Conservation (phyloP, 2,113 vertebrate genomes). For the Chelonoidis abingdonii region DNA sequence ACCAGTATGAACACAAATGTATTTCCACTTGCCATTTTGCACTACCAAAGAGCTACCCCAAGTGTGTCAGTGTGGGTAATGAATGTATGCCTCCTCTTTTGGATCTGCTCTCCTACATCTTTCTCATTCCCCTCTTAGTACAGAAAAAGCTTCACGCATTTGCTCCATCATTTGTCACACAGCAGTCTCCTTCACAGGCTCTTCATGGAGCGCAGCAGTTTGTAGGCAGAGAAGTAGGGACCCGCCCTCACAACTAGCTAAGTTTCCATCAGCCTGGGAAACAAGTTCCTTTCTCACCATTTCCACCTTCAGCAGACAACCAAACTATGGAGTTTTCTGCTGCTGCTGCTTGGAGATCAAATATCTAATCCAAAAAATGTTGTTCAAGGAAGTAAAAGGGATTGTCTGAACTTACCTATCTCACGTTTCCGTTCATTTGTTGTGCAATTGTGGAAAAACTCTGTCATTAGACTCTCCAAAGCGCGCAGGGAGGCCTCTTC, state of each 20-base stretch:
- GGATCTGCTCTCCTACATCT: not conserved
- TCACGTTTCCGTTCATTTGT: conserved; percentile 97
- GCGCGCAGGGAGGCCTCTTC: conserved; percentile 94
- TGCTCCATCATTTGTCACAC: not conserved
- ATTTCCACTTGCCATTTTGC: not conserved
- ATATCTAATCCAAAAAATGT: accelerated
- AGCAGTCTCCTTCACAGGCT: not conserved
- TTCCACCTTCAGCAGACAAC: not conserved
- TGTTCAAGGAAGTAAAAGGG: not conserved
- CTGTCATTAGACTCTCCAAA: conserved; percentile 96
- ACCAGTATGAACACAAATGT: not conserved
- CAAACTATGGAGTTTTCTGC: not conserved
- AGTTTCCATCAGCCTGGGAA: not conserved
- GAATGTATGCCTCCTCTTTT: not conserved
- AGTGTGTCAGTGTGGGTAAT: not conserved
- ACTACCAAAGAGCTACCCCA: not conserved
- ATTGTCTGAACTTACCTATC: conserved; percentile 86
- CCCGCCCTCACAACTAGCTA: not conserved
- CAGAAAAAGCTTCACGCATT: accelerated
- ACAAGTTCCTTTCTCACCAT: not conserved
- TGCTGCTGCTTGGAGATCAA: not conserved
- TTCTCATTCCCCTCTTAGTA: not conserved
- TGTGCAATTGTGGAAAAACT: conserved; percentile 98
- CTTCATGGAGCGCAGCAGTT: accelerated
- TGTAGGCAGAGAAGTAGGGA: not conserved